A percentile compares a stretch with the other conserved stretches of the same genome.
Conservation (phyloP, 2,797 vertebrate species). For the Percopsis omiscomaycus region DNA sequence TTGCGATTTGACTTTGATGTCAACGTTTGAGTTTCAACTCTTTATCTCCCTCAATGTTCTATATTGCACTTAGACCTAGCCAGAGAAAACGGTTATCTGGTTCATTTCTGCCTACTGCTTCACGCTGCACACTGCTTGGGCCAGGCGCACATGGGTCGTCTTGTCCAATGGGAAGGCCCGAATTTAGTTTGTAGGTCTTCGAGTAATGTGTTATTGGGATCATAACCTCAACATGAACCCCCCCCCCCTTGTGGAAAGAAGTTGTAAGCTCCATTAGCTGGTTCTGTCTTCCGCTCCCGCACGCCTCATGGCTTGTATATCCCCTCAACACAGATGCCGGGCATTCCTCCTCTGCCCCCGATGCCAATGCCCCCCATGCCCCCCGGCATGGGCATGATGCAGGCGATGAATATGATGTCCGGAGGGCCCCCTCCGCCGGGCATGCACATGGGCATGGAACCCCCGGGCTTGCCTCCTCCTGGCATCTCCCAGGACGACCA, state of each 20-base stretch:
- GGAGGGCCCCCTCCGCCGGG: constrained; percentile 80
- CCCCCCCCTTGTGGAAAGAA: not conserved
- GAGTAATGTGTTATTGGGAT: no score
- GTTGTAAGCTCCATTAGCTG: not conserved
- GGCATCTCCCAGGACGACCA: constrained; percentile 83
- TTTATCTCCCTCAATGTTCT: no score
- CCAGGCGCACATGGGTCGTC: no score
- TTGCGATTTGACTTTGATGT: no score
- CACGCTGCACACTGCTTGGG: no score
- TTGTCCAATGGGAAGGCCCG: no score
- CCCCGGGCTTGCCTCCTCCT: constrained; percentile 73
- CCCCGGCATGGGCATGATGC: constrained; percentile 79
- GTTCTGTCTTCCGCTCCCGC: not conserved
- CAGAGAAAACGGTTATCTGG: no score
- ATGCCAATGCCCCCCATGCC: constrained; percentile 80
- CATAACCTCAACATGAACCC: no score
- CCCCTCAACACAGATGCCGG: constrained; percentile 62
- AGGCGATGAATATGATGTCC: constrained; percentile 82
- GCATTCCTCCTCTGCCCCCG: constrained; percentile 77
- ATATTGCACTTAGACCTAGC: no score
- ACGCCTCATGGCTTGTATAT: not conserved
- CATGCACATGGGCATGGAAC: constrained; percentile 79
- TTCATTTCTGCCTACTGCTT: no score
- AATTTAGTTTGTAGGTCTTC: no score
- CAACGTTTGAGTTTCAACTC: no score